Conservation (phyloP, 2,797 vertebrate species). For the Poliocrania exsul region DNA sequence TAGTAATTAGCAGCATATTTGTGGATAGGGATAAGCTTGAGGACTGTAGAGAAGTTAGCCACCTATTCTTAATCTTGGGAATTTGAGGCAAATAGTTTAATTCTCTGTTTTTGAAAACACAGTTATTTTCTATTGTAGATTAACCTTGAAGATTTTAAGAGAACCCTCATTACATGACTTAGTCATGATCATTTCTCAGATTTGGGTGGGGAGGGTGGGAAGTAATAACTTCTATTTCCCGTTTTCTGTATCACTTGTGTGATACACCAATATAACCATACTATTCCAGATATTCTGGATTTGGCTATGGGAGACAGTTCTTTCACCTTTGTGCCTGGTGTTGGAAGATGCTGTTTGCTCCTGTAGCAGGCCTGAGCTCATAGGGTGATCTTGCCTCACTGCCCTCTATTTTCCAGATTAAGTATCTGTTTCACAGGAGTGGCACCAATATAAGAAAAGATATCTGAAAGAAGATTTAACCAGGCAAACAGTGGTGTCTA, state of each 20-base stretch:
- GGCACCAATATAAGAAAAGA: neutral
- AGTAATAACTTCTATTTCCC: neutral
- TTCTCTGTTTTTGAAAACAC: neutral
- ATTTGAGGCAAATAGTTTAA: neutral
- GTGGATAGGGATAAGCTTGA: neutral
- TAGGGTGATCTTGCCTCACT: neutral
- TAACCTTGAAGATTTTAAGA: neutral
- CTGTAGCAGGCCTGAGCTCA: fast-evolving
- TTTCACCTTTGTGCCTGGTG: neutral
- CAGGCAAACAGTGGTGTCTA: fast-evolving
- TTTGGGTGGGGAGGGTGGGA: neutral
- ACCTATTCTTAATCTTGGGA: neutral
- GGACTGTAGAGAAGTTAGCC: neutral
- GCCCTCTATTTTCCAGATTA: fast-evolving
- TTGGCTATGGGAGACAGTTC: neutral
- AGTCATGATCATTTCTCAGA: neutral
- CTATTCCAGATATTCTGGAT: neutral
- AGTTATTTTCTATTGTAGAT: neutral
- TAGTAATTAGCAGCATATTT: neutral
- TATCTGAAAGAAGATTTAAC: neutral
- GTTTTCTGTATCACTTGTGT: neutral
- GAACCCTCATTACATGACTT: neutral
- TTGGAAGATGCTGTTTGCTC: neutral
- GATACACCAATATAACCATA: neutral
- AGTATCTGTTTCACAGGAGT: neutral